phyloP scores from a whole-genome alignment of 2,888 invertebrate species.

The Boloria euphrosyne region DNA sequence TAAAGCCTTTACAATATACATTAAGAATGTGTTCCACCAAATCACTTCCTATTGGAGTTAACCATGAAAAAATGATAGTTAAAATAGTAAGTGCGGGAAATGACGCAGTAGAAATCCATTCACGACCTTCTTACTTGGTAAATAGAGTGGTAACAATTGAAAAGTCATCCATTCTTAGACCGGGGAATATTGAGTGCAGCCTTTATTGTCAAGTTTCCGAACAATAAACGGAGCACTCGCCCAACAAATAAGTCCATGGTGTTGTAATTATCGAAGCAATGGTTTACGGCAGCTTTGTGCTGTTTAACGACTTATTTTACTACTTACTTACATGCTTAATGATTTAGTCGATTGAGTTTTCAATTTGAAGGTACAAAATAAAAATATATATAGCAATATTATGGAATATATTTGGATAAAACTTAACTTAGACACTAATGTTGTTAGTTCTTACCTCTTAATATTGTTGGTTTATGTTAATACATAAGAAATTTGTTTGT shows the following conservation, averaged over 20 bases:
- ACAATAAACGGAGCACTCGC: slow-evolving; percentile 55
- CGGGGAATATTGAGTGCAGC: slow-evolving; percentile 51
- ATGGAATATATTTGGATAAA: neutral
- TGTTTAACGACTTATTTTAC: slow-evolving; percentile 53
- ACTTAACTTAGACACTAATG: neutral
- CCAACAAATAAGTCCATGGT: slow-evolving; percentile 60
- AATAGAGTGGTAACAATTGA: slow-evolving; percentile 76
- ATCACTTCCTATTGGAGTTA: slow-evolving; percentile 72
- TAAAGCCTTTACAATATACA: slow-evolving; percentile 77
- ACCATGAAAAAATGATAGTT: slow-evolving; percentile 61
- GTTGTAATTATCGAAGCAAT: slow-evolving; percentile 57
- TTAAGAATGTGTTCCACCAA: slow-evolving; percentile 79
- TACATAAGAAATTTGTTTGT: slow-evolving; percentile 17
- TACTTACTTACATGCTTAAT: slow-evolving; percentile 55
- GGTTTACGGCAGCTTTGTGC: slow-evolving; percentile 51
- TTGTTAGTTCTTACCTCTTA: slow-evolving; percentile 5
- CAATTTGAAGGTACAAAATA: slow-evolving; percentile 17
- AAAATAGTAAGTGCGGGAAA: slow-evolving; percentile 77
- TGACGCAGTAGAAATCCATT: slow-evolving; percentile 72
- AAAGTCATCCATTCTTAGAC: slow-evolving; percentile 70
- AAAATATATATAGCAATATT: neutral
- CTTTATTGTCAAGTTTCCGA: slow-evolving; percentile 55
- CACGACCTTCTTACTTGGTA: slow-evolving; percentile 61
- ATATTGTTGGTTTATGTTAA: slow-evolving; percentile 13
- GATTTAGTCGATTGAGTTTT: slow-evolving; percentile 37